Percentiles rank a stretch among this genome's conserved stretches.
Conservation (phyloP, 1,140 invertebrate species). For the Amyelois transitella region DNA sequence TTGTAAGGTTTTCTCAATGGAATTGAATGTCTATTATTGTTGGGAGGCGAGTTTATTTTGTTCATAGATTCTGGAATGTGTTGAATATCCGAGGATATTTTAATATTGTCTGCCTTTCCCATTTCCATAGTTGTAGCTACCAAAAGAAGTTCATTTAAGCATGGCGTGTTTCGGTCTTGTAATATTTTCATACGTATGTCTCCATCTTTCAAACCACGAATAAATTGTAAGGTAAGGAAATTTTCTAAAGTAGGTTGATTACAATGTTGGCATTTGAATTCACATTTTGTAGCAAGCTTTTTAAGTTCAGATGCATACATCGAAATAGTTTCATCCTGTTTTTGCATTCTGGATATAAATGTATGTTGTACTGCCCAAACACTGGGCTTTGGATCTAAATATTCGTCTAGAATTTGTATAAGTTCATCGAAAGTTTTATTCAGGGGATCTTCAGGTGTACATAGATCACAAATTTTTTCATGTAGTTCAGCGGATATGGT, state of each 20-base stretch:
- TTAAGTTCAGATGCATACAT: slow-evolving; percentile 9
- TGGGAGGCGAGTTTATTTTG: not conserved
- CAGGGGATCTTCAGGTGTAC: not conserved
- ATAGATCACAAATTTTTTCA: slow-evolving; percentile 1
- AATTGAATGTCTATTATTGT: not conserved
- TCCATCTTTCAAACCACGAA: slow-evolving; percentile 1
- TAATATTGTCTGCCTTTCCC: not conserved
- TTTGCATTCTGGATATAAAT: slow-evolving; percentile 6
- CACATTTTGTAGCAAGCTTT: not conserved
- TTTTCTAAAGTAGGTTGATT: slow-evolving; percentile 4
- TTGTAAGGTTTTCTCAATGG: not conserved
- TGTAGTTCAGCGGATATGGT: slow-evolving; percentile 4
- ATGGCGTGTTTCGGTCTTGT: not conserved
- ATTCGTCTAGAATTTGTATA: not conserved
- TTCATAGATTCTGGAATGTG: not conserved
- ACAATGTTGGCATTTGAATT: slow-evolving; percentile 6
- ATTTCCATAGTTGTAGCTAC: slow-evolving; percentile 4
- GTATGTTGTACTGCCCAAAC: slow-evolving; percentile 11
- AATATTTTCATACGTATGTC: slow-evolving; percentile 10
- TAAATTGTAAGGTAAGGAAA: slow-evolving; percentile 6
- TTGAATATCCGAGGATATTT: not conserved
- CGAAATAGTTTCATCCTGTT: not conserved
- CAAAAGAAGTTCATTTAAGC: not conserved
- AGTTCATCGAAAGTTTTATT: not conserved
- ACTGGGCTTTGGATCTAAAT: slow-evolving; percentile 10